Evolutionary conservation across 2,888 invertebrate genomes (phyloP), one percentile per base, ranked within the genome.

Genomic region (Malthinus seriepunctatus): DNA sequence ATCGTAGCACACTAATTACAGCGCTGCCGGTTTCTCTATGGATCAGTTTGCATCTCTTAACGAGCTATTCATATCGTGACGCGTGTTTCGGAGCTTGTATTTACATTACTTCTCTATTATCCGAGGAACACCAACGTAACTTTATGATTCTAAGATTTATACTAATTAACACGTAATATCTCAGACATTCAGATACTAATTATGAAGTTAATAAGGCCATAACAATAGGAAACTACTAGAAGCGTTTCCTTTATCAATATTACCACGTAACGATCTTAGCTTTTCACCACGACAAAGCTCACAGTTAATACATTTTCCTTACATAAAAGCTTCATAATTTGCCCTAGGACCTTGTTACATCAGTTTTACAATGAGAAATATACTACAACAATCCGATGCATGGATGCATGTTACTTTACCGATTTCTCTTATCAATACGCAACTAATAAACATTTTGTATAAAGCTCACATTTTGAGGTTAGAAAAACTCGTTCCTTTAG

Each of bases 41-140:
- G 60, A 60, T 60, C 60, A 60, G 60, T 60, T 60, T 60, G 60
- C 60, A 51, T 12, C 64, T 47, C 65, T 23, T 65, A 67, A 67
- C 65, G 67, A 67, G 67, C 65, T 67, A 67, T 67, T 65, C 67
- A 67, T 64, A 60, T 57, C 56, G 49, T 49, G 50, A 65, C 65
- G 65, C 67, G 63, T 65, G 67, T 61, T 63, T 56, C 32, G 56
- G 51, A 44, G 48, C 32, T 54, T 32, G 47, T 56, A 46, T 60
- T 60, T 60, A 55, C 55, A 60, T 62, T 56, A 60, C 56, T 52
- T 39, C 46, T 46, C 50, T 49, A 32, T 32, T 42, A 39, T 50
- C 14, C 37, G 31, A 31, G 23, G 35, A 50, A 32, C 32, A 9
- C 39, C 56, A 31, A 39, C 37, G 35, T 42, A 39, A 34, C 47